These are phyloP conservation scores for Kryptolebias ocellatus DNA, from an alignment of 2,797 vertebrate species.

Conservation along the genomic window DNA sequence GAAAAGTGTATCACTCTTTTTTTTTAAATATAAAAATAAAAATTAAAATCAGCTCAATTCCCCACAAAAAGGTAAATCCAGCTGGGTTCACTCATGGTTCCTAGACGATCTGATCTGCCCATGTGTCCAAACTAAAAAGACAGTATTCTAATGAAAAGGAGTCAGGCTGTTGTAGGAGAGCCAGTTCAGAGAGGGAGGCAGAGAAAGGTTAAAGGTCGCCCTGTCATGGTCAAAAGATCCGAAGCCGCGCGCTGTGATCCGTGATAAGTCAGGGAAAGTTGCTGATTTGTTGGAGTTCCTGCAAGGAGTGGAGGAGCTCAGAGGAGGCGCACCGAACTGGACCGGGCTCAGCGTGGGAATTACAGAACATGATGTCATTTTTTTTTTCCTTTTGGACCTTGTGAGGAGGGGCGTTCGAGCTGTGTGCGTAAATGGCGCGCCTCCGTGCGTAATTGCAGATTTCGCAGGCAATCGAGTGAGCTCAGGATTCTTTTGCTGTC, in stretches of 20 bases:
- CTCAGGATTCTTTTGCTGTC: constrained; percentile 21
- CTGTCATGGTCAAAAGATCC: constrained; percentile 46
- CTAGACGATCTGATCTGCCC: constrained; percentile 50
- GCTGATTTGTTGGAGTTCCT: constrained; percentile 33
- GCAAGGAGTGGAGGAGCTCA: constrained; percentile 43
- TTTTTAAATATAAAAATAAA: background rate
- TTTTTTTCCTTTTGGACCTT: constrained; percentile 52
- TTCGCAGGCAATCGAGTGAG: constrained; percentile 45
- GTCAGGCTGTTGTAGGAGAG: background rate
- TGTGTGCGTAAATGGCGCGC: constrained; percentile 67
- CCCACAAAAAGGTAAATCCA: constrained; percentile 54
- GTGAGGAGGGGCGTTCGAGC: constrained; percentile 68
- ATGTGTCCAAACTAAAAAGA: constrained; percentile 35
- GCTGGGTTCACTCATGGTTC: constrained; percentile 63
- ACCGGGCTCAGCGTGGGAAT: constrained; percentile 82
- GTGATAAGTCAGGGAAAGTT: no score
- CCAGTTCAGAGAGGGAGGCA: constrained; percentile 20
- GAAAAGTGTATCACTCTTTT: constrained; percentile 25
- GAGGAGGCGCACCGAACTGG: constrained; percentile 44
- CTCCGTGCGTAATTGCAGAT: constrained; percentile 64
- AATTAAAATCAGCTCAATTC: constrained; percentile 45
- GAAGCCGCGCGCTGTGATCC: constrained; percentile 11
- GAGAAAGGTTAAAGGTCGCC: constrained; percentile 20
- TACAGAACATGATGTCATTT: constrained; percentile 85
- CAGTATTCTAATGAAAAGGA: constrained; percentile 2